Percentiles rank a stretch among this genome's conserved stretches.
These are phyloP conservation scores for Heteropelma amictum DNA, from an alignment of 2,888 invertebrate genomes.

Conservation along the genomic window DNA sequence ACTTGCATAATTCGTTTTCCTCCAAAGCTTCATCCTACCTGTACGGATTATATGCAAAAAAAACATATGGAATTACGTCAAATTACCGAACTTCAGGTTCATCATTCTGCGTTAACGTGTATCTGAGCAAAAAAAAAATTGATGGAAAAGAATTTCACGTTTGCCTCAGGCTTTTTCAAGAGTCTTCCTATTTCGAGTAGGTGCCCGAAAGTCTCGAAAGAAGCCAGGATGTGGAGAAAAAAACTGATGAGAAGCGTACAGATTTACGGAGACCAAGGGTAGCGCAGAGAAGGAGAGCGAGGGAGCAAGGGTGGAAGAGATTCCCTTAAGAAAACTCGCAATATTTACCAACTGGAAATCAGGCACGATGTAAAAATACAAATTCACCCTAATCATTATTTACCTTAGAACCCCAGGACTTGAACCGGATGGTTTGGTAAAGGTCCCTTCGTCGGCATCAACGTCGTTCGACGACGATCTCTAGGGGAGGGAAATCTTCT, in stretches of 20 bases:
- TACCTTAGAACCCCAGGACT: constrained; percentile 69
- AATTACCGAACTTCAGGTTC: no score
- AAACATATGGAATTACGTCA: no score
- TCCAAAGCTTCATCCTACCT: no score
- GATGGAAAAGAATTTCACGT: no score
- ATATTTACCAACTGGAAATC: constrained; percentile 75
- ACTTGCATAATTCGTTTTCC: no score
- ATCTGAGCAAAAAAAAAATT: no score
- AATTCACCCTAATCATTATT: constrained; percentile 75
- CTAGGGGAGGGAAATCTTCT: constrained; percentile 19
- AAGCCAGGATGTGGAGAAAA: constrained; percentile 44
- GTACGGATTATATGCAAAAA: no score
- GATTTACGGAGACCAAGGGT: constrained; percentile 24
- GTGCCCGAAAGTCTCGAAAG: constrained; percentile 31
- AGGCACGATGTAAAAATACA: constrained; percentile 75
- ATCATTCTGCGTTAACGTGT: no score
- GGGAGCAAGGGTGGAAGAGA: constrained; percentile 39
- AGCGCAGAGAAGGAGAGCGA: constrained; percentile 28
- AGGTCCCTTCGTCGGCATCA: constrained; percentile 48
- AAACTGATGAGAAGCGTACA: constrained; percentile 3
- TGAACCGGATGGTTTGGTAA: constrained; percentile 50
- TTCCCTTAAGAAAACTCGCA: constrained; percentile 74
- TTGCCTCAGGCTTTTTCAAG: constrained; percentile 53
- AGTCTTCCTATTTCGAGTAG: constrained; percentile 50
- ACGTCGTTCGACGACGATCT: constrained; percentile 38